Conservation (phyloP, 2,888 invertebrate genomes). For the Parapristionchus giblindavisi region DNA sequence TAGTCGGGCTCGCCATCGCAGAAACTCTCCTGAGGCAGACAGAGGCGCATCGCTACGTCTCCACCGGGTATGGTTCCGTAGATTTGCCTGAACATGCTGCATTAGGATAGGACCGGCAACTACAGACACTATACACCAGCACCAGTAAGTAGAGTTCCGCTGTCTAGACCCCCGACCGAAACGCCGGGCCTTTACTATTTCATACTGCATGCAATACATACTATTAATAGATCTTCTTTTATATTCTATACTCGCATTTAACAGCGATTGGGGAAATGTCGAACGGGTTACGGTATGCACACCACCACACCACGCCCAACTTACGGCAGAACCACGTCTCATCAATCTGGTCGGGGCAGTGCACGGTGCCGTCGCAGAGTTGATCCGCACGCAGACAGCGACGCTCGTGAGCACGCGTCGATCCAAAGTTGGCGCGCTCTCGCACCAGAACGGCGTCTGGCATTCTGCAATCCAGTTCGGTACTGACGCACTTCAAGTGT, state of each 20-base stretch:
- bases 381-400: slow-evolving; percentile 14
- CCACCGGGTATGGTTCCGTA: neutral
- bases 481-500: too few species aligned
- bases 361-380: slow-evolving; percentile 56
- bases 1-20: slow-evolving; percentile 55
- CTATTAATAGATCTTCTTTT: too few species aligned
- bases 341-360: slow-evolving; percentile 59
- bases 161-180: too few species aligned
- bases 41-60: slow-evolving; percentile 13
- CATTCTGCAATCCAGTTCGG: slow-evolving; percentile 56
- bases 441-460: slow-evolving; percentile 61
- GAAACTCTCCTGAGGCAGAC: slow-evolving; percentile 43
- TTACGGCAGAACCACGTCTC: slow-evolving; percentile 43
- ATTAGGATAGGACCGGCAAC: too few species aligned
- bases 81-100: slow-evolving; percentile 4
- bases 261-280: too few species aligned
- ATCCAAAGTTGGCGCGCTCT: neutral
- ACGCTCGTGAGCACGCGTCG: neutral
- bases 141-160: too few species aligned
- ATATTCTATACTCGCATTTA: too few species aligned
- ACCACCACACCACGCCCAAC: slow-evolving; percentile 5
- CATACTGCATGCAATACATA: too few species aligned
- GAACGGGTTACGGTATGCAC: neutral
- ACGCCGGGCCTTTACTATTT: too few species aligned
- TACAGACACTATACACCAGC: too few species aligned